phyloP scores from a whole-genome alignment of 2,888 invertebrate genomes.

The Stenotaenia linearis region DNA sequence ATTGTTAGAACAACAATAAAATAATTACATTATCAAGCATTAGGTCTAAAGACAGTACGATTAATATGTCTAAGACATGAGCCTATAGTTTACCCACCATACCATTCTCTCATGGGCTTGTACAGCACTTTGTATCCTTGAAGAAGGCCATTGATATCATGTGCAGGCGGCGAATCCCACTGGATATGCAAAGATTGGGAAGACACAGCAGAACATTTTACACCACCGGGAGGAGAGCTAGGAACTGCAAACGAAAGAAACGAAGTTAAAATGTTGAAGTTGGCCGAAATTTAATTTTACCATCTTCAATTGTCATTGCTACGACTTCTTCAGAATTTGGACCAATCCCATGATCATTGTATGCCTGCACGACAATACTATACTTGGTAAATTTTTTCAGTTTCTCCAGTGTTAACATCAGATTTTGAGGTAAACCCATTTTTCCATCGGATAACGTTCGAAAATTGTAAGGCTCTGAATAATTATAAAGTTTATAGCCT shows the following conservation, averaged over 20 bases:
- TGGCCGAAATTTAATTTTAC: constrained; percentile 38
- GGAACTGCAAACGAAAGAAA: constrained; percentile 58
- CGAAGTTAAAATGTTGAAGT: not conserved
- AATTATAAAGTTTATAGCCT: constrained; percentile 51
- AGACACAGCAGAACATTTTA: constrained; percentile 66
- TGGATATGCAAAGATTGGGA: constrained; percentile 71
- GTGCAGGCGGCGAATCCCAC: constrained; percentile 63
- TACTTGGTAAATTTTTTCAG: constrained; percentile 47
- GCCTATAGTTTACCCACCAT: constrained; percentile 35
- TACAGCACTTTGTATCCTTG: constrained; percentile 48
- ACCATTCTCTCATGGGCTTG: constrained; percentile 33
- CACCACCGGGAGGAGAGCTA: constrained; percentile 67
- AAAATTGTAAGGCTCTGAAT: constrained; percentile 32
- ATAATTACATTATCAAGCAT: not conserved
- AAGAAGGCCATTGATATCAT: constrained; percentile 58
- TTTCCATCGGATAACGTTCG: constrained; percentile 31
- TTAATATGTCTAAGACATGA: constrained; percentile 15
- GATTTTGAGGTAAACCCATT: constrained; percentile 38
- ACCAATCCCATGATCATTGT: constrained; percentile 45
- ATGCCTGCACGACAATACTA: constrained; percentile 45
- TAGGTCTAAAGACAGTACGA: not conserved
- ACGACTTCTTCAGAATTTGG: constrained; percentile 44
- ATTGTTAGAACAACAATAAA: too few relatives aligned
- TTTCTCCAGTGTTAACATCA: constrained; percentile 48
- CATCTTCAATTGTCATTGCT: constrained; percentile 47